Conservation (phyloP, 2,888 invertebrate genomes). For the Caenorhabditis imperialis region DNA sequence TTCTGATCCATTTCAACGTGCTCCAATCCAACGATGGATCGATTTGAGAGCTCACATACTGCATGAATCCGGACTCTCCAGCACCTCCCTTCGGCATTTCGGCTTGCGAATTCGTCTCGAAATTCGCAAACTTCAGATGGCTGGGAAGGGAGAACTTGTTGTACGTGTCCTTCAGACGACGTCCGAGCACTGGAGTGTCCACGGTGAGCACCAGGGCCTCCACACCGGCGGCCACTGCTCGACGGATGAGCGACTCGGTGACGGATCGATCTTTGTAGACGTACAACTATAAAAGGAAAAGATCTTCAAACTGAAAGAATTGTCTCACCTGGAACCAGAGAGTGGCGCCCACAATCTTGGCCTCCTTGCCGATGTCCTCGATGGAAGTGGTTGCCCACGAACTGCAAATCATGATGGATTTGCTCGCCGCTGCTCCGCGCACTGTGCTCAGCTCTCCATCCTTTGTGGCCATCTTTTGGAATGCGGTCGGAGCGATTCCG, state of each 20-base stretch:
- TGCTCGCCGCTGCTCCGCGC: constrained; percentile 86
- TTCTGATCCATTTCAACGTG: constrained; percentile 85
- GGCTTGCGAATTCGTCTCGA: constrained; percentile 79
- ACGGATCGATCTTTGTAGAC: constrained; percentile 83
- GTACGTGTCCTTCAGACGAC: constrained; percentile 86
- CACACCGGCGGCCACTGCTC: constrained; percentile 84
- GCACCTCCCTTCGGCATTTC: constrained; percentile 80
- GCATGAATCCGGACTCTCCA: constrained; percentile 85
- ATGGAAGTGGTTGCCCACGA: constrained; percentile 90
- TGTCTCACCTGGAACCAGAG: constrained; percentile 70
- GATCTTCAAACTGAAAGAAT: neutral
- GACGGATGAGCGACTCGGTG: constrained; percentile 82
- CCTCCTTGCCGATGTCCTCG: constrained; percentile 87
- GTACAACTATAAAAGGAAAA: constrained; percentile 86
- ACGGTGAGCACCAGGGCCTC: constrained; percentile 73
- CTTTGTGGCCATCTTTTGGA: constrained; percentile 90
- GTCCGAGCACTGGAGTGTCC: constrained; percentile 83
- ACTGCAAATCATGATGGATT: constrained; percentile 87
- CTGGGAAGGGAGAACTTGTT: constrained; percentile 88
- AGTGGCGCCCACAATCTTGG: constrained; percentile 57
- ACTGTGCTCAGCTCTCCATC: constrained; percentile 90
- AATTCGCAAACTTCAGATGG: constrained; percentile 82
- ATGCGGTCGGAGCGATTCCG: constrained; percentile 91
- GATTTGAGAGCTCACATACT: constrained; percentile 86
- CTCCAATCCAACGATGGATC: constrained; percentile 89